A percentile compares a stretch with the other conserved stretches of the same genome.
Evolutionary conservation across 2,113 vertebrate species (phyloP).

Genomic region (Clarias batrachus): DNA sequence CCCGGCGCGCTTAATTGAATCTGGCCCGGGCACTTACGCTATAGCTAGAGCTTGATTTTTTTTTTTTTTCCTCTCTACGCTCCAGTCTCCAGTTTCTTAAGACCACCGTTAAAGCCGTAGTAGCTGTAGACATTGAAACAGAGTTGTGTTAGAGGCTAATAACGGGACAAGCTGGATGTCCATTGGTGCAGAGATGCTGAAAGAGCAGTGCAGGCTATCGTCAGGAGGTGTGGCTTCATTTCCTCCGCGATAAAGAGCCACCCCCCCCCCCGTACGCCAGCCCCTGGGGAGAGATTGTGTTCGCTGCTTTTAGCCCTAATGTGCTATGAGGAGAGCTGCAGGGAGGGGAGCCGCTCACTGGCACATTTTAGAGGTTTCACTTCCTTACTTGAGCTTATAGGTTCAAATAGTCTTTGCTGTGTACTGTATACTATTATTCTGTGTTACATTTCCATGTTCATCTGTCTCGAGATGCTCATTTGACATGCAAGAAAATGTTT

Average conservation of each 20-base stretch:
- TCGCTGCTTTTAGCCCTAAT: slow-evolving; percentile 25
- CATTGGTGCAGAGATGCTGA: background rate
- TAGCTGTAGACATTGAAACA: background rate
- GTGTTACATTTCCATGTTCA: background rate
- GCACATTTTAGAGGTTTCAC: background rate
- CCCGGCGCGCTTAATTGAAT: slow-evolving; percentile 29
- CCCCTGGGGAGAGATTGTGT: background rate
- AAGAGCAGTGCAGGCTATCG: background rate
- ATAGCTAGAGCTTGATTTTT: slow-evolving; percentile 1
- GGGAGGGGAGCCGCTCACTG: background rate
- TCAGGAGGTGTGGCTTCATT: background rate
- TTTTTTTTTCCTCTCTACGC: background rate
- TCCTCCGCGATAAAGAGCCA: background rate
- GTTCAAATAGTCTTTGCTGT: background rate
- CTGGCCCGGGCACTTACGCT: slow-evolving; percentile 38
- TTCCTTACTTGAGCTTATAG: background rate
- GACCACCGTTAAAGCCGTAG: background rate
- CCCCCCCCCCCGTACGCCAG: background rate
- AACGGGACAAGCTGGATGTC: background rate
- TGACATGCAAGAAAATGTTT: background rate
- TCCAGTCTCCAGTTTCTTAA: background rate
- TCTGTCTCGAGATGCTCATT: background rate
- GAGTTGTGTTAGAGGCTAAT: background rate
- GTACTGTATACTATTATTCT: background rate
- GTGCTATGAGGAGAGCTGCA: slow-evolving; percentile 2